These are phyloP conservation scores for Drosophila pseudoananassae DNA, from an alignment of 1,140 invertebrate genomes.

Conservation along the genomic window DNA sequence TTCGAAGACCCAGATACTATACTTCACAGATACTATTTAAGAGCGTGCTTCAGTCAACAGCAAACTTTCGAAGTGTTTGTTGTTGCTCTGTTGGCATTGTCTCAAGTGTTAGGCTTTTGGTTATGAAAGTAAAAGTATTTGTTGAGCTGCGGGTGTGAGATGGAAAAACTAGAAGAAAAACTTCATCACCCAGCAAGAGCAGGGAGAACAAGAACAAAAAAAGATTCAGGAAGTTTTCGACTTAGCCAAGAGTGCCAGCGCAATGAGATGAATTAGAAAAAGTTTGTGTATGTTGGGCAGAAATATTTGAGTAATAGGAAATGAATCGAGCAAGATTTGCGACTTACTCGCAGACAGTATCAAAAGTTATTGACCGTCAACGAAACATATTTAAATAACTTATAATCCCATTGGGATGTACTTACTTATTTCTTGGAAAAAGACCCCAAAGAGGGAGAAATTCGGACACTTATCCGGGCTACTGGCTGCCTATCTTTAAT, in stretches of 20 bases:
- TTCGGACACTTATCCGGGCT: background rate
- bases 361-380: conserved; percentile 25
- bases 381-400: conserved; percentile 19
- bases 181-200: conserved; percentile 41
- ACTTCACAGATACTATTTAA: conserved; percentile 25
- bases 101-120: conserved; percentile 63
- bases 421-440: background rate
- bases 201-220: conserved; percentile 31
- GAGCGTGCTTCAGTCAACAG: conserved; percentile 15
- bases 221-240: conserved; percentile 69
- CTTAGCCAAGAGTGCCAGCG: conserved; percentile 63
- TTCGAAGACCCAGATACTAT: conserved; percentile 5
- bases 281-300: conserved; percentile 12
- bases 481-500: conserved; percentile 1
- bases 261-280: conserved; percentile 57
- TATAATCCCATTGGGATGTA: conserved; percentile 15
- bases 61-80: conserved; percentile 43
- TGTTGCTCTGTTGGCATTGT: conserved; percentile 19
- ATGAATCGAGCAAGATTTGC: conserved; percentile 40
- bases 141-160: conserved; percentile 7
- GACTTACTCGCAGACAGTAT: conserved; percentile 16
- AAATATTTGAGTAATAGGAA: conserved; percentile 48
- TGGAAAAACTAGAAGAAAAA: conserved; percentile 51
- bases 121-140: conserved; percentile 76
- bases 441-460: background rate